Evolutionary conservation across 2,888 invertebrate species (phyloP), one percentile per base, ranked within the genome.

Genomic region (Leptodirus hochenwartii): DNA sequence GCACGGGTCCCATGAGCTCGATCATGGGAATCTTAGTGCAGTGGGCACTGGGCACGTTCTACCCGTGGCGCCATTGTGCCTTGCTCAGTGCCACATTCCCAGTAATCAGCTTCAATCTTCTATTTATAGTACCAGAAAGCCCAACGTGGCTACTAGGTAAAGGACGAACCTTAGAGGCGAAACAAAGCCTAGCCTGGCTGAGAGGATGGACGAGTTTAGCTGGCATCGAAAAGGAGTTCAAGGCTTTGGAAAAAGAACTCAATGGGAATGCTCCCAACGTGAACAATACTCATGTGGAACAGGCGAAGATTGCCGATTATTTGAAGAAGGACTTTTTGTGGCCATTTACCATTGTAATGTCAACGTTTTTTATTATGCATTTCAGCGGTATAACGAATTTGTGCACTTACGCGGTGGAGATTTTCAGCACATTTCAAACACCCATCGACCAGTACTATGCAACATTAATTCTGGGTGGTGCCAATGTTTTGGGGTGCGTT

Each of bases 391-490:
- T 73, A 58, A 70, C 72, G 1, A 69, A 77, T 1, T 53, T 81
- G 13, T 67, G 72, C 58, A 76, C 75, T 0, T 79, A 69, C 42
- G 74, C 78, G 12, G 77, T 81, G 4, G 64, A 60, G 37, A 77
- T 81, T 43, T 81, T 81, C 45, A 64, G 67, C 27, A 62, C 64
- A 33, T 47, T 82, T 14, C 64, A 74, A 27, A 69, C 77, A 0
- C 80, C 81, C 0, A 66, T 81, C 33, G 69, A 80, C 44, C 69
- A 73, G 44, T 80, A 78, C 51, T 67, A 70, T 34, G 79, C 80
- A 0, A 77, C 81, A 0, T 62, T 79, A 22, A 54, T 76, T 15
- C 55, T 81, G 13, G 81, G 79, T 1, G 51, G 72, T 9, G 63
- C 72, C 1, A 75, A 81, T 51, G 56, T 81, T 30, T 32, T 71